These are phyloP conservation scores for Sphinx pinastri DNA, from an alignment of 2,888 invertebrate species.

Conservation along the genomic window DNA sequence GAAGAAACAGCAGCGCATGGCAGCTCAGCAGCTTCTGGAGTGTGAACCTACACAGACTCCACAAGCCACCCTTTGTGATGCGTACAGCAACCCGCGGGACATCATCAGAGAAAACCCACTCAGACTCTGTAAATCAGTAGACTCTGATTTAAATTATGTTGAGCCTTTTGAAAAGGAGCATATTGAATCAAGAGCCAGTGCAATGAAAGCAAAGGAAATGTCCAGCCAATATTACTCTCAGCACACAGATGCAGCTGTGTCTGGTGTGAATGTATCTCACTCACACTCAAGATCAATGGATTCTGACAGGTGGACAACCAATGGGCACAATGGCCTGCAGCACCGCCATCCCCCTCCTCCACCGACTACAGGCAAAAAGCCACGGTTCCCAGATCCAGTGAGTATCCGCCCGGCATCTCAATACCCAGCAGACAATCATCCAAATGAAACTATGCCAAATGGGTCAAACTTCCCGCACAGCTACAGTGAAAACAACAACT, in stretches of 20 bases:
- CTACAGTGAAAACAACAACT: constrained; percentile 74
- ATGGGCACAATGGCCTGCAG: constrained; percentile 51
- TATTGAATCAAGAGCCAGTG: constrained; percentile 77
- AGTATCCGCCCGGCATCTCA: constrained; percentile 78
- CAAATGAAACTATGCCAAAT: constrained; percentile 48
- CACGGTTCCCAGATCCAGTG: constrained; percentile 77
- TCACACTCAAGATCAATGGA: constrained; percentile 63
- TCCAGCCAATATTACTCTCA: constrained; percentile 70
- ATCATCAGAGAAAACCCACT: constrained; percentile 70
- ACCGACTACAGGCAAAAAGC: constrained; percentile 70
- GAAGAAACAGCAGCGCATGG: constrained; percentile 72
- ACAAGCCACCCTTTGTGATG: constrained; percentile 72
- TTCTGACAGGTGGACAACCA: constrained; percentile 49
- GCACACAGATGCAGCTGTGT: constrained; percentile 58
- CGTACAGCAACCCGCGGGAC: constrained; percentile 76
- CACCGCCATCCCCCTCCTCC: constrained; percentile 75
- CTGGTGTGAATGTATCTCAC: constrained; percentile 58
- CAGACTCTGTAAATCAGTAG: constrained; percentile 77
- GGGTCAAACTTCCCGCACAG: constrained; percentile 62
- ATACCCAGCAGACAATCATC: constrained; percentile 65
- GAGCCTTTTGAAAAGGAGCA: constrained; percentile 80
- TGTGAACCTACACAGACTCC: constrained; percentile 41
- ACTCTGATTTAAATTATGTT: constrained; percentile 78
- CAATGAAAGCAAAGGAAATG: constrained; percentile 70
- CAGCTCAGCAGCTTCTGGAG: constrained; percentile 53